A percentile compares a stretch with the other conserved stretches of the same genome.
phyloP scores from a whole-genome alignment of 2,113 vertebrate genomes.

The Antigone vipio region DNA sequence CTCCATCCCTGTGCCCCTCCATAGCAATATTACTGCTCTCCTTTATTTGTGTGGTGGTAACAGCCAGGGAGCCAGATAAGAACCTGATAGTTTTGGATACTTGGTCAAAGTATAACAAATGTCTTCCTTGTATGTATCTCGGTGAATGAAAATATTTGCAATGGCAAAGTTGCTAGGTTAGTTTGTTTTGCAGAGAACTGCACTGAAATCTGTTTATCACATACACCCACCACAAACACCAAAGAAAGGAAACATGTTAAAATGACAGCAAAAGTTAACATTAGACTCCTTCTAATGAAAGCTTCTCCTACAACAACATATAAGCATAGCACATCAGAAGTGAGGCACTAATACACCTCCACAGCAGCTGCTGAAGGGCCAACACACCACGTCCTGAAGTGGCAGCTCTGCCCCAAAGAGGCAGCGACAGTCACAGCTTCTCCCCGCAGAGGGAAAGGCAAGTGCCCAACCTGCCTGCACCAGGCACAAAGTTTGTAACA shows the following conservation, averaged over 20 bases:
- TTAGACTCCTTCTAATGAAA: neutral
- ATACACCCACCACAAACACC: neutral
- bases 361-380: neutral
- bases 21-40: neutral
- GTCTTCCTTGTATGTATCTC: neutral
- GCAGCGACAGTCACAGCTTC: neutral
- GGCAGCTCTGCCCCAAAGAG: neutral
- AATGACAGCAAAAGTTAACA: neutral
- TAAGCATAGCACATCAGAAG: neutral
- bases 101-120: rapidly evolving
- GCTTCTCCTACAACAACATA: neutral
- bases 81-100: neutral
- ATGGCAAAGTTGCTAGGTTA: neutral
- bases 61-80: neutral
- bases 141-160: neutral
- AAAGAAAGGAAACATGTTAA: neutral
- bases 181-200: neutral
- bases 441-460: neutral
- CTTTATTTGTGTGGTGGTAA: neutral
- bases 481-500: neutral
- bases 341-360: neutral
- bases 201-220: neutral
- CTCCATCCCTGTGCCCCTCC: no score
- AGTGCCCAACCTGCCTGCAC: neutral
- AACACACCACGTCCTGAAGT: neutral